phyloP scores from a whole-genome alignment of 2,797 vertebrate species.

The Falco concolor region DNA sequence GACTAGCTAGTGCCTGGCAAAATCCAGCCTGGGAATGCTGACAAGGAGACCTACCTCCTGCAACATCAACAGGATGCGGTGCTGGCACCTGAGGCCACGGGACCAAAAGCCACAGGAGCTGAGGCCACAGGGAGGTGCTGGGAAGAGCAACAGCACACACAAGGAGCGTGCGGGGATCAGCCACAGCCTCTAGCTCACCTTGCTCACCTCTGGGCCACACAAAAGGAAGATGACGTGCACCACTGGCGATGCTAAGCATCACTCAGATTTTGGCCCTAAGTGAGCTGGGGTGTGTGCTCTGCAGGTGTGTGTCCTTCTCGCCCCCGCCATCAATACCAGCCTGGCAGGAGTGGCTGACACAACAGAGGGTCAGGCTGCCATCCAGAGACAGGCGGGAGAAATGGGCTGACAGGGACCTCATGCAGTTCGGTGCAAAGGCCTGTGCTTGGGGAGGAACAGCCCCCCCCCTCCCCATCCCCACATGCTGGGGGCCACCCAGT shows the following conservation, averaged over 20 bases:
- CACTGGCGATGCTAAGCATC: no score
- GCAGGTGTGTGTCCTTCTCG: background rate
- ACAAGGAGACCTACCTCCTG: background rate
- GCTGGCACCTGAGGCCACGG: fast-evolving
- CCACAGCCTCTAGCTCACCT: background rate
- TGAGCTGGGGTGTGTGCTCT: background rate
- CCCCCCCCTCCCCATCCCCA: no score
- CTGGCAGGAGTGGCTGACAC: background rate
- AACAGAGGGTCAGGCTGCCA: background rate
- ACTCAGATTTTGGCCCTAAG: background rate
- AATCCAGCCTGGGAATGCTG: background rate
- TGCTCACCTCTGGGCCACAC: background rate
- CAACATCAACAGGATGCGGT: background rate
- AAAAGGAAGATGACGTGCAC: background rate
- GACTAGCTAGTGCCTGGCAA: background rate
- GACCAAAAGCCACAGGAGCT: background rate
- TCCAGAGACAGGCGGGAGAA: background rate
- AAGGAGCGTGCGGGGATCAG: background rate
- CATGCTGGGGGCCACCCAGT: background rate
- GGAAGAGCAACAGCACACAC: background rate
- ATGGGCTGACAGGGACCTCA: background rate
- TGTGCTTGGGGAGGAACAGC: background rate
- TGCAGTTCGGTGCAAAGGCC: background rate
- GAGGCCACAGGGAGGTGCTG: background rate
- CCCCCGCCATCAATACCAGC: background rate